A percentile compares a stretch with the other conserved stretches of the same genome.
Evolutionary conservation across 2,888 invertebrate species (phyloP).

Genomic region (Drosophila pseudotakahashii): DNA sequence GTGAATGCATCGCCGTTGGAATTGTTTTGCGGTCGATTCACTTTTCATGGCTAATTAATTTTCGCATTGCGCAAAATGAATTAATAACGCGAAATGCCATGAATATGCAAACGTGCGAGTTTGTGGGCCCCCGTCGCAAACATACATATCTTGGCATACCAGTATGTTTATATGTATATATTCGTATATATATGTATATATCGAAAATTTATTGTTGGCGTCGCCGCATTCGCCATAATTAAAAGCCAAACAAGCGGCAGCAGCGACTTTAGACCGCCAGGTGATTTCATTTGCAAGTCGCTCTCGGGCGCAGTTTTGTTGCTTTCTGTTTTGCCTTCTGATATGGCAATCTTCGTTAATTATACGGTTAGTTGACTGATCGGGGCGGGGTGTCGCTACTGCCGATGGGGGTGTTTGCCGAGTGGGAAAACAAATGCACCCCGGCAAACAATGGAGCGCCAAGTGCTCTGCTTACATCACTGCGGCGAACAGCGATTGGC

Average conservation of each 20-base stretch:
- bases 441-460: conserved; percentile 43
- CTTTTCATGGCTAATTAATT: conserved; percentile 79
- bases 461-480: conserved; percentile 61
- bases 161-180: conserved; percentile 14
- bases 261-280: conserved; percentile 40
- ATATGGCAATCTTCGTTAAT: conserved; percentile 61
- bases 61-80: conserved; percentile 77
- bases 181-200: conserved; percentile 10
- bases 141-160: conserved; percentile 27
- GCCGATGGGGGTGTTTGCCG: conserved; percentile 17
- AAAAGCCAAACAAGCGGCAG: conserved; percentile 73
- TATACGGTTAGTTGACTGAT: conserved; percentile 57
- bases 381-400: conserved; percentile 2
- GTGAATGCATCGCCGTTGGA: conserved; percentile 49
- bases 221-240: conserved; percentile 73
- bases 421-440: conserved; percentile 45
- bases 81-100: conserved; percentile 73
- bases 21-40: conserved; percentile 74
- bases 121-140: conserved; percentile 10
- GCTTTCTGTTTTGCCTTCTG: conserved; percentile 47
- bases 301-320: conserved; percentile 41
- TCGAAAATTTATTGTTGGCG: conserved; percentile 69
- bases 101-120: conserved; percentile 70
- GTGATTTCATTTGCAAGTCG: conserved; percentile 65
- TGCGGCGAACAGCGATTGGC: neutral